Base-by-base conservation (phyloP, 2,888 invertebrate species). In the Syrphus vitripennis region DNA sequence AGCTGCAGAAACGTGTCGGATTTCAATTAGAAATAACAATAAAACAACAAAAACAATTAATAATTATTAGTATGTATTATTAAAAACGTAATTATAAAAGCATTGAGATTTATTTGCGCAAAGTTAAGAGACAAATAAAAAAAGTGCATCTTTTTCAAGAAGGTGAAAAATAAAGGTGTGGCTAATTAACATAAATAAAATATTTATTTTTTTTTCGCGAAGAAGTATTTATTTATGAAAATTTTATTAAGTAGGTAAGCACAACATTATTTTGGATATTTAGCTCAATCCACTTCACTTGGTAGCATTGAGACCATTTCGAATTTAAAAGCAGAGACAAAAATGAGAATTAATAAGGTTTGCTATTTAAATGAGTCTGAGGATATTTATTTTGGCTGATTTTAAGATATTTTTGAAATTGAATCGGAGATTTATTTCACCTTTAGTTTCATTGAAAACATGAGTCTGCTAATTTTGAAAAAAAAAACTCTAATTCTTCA, bases 1-100 rank as follows among this genome's bases (percentile, higher is more conserved):
- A n/a, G 42, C 61, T 42, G 42, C 42, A 42, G 63, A 63, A 42
- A 63, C 63, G 40, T 29, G 16, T 42, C 63, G 42, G 63, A 63
- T 26, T 63, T 37, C 14, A 63, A 16, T 63, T 12, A 19, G 29
- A 16, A 63, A 29, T 9, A 42, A 12, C 10, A 6, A n/a, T n/a
- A n/a, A n/a, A n/a, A n/a, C n/a, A n/a, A n/a, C n/a, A n/a, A n/a
- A n/a, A n/a, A n/a, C n/a, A n/a, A n/a, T n/a, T n/a, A n/a, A n/a
- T n/a, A n/a, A n/a, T 4, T 16, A 42, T 7, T 19, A 9, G 31
- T n/a, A n/a, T n/a, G n/a, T 24, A 6, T 42, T 63, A 40, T 12
- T 40, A 12, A 40, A 40, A 26, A 40, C 40, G 40, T 61, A 63
- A 9, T 42, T 63, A 59, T 31, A 57, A 4, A 14, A 59, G 4